phyloP scores from a whole-genome alignment of 2,888 invertebrate species.

The Mimachlamys varia region DNA sequence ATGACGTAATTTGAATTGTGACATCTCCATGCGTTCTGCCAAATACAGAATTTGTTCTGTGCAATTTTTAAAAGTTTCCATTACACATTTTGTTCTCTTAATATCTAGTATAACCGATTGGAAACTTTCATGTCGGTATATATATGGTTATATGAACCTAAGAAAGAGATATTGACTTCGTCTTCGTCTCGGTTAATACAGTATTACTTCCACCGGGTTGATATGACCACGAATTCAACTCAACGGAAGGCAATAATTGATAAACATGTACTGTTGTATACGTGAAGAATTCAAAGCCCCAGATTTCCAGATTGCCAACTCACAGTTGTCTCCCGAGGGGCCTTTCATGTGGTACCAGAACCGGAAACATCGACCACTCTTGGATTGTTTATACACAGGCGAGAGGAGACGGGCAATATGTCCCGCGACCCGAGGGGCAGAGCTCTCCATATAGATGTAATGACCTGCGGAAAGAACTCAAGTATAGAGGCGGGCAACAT shows the following conservation, averaged over 20 bases:
- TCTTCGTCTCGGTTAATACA: too few relatives aligned
- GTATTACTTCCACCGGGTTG: too few relatives aligned
- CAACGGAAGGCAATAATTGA: too few relatives aligned
- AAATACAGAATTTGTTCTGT: too few relatives aligned
- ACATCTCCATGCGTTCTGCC: too few relatives aligned
- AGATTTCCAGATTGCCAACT: neutral
- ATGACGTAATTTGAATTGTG: too few relatives aligned
- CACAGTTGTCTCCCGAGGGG: slow-evolving; percentile 40
- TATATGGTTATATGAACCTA: neutral
- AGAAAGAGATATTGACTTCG: too few relatives aligned
- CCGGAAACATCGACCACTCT: slow-evolving; percentile 47
- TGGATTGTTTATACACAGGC: slow-evolving; percentile 43
- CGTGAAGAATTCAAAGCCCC: too few relatives aligned
- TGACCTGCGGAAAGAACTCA: slow-evolving; percentile 42
- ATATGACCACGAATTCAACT: neutral
- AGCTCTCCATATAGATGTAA: slow-evolving; percentile 55
- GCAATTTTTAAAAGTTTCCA: too few relatives aligned
- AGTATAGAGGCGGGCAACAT: neutral
- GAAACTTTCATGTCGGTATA: neutral
- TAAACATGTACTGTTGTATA: too few relatives aligned
- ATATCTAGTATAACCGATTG: too few relatives aligned
- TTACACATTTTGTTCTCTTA: too few relatives aligned
- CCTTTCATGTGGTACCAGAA: slow-evolving; percentile 57
- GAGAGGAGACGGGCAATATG: slow-evolving; percentile 49
- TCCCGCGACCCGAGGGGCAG: slow-evolving; percentile 44